Conservation (phyloP, 2,888 invertebrate species). For the Keiferia lycopersicella region DNA sequence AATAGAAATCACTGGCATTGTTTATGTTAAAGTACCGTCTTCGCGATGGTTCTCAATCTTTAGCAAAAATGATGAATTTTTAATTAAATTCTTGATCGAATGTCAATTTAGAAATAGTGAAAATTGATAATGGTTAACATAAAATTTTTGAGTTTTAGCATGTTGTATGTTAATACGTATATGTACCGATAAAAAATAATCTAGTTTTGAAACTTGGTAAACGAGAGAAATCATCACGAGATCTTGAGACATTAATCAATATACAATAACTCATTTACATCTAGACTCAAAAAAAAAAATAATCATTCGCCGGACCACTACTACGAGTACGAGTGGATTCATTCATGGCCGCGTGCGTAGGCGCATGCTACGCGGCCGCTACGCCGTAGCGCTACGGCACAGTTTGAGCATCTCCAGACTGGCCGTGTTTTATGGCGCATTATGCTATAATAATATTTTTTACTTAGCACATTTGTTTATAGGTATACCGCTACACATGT, state of each 20-base stretch:
- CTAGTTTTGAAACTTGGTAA: too few relatives aligned
- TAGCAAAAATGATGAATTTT: slow-evolving; percentile 22
- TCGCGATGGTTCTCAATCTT: slow-evolving; percentile 62
- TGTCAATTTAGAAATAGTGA: too few relatives aligned
- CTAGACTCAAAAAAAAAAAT: background rate
- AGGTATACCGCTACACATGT: slow-evolving; percentile 41
- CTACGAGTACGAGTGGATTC: background rate
- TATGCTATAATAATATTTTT: slow-evolving; percentile 79
- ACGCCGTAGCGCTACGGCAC: slow-evolving; percentile 36
- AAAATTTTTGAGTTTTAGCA: too few relatives aligned
- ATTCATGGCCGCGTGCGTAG: slow-evolving; percentile 29
- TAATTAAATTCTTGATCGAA: background rate
- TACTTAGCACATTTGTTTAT: slow-evolving; percentile 77
- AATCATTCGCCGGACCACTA: background rate
- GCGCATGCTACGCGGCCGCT: slow-evolving; percentile 36
- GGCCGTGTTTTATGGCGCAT: slow-evolving; percentile 77
- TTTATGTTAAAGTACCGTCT: slow-evolving; percentile 70
- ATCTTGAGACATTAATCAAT: too few relatives aligned
- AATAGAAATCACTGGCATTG: slow-evolving; percentile 78
- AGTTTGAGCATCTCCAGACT: slow-evolving; percentile 65
- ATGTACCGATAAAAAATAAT: too few relatives aligned
- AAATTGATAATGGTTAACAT: too few relatives aligned
- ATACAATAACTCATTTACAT: too few relatives aligned
- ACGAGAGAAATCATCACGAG: too few relatives aligned
- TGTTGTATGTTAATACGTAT: too few relatives aligned